Base-by-base conservation (phyloP, 92 coral and sea anemone genomes). In the Zoanthus gigantus region DNA sequence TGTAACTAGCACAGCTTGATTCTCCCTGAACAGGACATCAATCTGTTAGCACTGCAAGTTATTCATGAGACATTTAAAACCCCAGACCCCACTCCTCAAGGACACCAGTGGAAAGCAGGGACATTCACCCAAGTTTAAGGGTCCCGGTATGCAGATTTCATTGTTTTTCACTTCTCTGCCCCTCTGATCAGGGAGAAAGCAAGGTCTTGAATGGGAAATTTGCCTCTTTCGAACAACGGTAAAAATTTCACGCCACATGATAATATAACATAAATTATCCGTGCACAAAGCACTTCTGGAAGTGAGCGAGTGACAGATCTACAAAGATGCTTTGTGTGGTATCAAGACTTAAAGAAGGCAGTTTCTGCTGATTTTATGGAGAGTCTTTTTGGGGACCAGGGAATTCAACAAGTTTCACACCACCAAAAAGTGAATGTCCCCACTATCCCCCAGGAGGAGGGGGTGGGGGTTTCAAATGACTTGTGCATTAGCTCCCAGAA, bases 221-320 rank as follows among this genome's bases (percentile, higher is more conserved):
- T 23, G 6, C 67, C 30, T 15, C 7, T 60, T 60, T 60, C 6
- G 67, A 60, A 60, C 66, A 60, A 60, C 34, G 10, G 50, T 50
- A 48, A 72, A n/a, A 29, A 69, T 72, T 72, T 72, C 76, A 18
- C 76, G 18, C 52, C 76, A 18, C 76, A 72, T 71, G 75, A 34
- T 71, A 65, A 65, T n/a, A 65, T 15, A 31, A 65, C 71, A 16
- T 15, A 65, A n/a, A n/a, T 65, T 15, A 15, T 16, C 71, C 32
- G 30, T 15, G 3, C 32, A 9, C 71, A 65, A 65, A 65, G 30
- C 30, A 65, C 9, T 4, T 18, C 37, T 1, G 18, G 37, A 47
- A 47, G 66, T 60, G 18, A 60, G 66, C 29, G 66, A 60, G 66
- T 60, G 18, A 14, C 66, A 18, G 18, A 60, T 58, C 18, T 58